These are phyloP conservation scores for Drosophila neoperkinsi DNA, from an alignment of 2,888 invertebrate genomes.

Conservation along the genomic window DNA sequence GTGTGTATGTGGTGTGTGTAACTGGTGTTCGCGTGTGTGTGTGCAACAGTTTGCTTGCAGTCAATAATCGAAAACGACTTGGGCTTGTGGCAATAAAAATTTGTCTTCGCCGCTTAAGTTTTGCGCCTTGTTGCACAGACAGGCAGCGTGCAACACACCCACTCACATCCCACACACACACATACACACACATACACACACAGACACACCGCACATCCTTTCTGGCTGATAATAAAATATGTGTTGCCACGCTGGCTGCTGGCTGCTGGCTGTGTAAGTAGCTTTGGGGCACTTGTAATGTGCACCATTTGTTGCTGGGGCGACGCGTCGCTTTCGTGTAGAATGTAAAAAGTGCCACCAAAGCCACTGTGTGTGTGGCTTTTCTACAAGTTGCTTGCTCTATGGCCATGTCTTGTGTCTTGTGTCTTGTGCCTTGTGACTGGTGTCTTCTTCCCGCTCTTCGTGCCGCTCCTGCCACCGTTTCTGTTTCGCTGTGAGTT, in stretches of 20 bases:
- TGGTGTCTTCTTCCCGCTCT: neutral
- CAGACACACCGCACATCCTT: slow-evolving; percentile 13
- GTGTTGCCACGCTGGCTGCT: slow-evolving; percentile 53
- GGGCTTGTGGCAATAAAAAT: slow-evolving; percentile 73
- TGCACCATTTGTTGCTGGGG: slow-evolving; percentile 62
- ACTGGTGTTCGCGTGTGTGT: slow-evolving; percentile 8
- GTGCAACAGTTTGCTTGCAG: slow-evolving; percentile 73
- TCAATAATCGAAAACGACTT: slow-evolving; percentile 74
- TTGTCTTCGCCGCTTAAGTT: slow-evolving; percentile 74
- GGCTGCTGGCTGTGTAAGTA: slow-evolving; percentile 52
- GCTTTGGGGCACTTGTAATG: slow-evolving; percentile 65
- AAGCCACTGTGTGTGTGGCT: slow-evolving; percentile 52
- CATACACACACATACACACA: slow-evolving; percentile 1
- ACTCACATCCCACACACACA: neutral
- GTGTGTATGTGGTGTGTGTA: slow-evolving; percentile 12
- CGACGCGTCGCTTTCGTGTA: slow-evolving; percentile 10
- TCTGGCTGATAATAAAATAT: slow-evolving; percentile 63
- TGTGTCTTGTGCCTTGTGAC: slow-evolving; percentile 5
- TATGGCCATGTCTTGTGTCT: slow-evolving; percentile 30
- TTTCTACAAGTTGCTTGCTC: slow-evolving; percentile 43
- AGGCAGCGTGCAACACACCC: slow-evolving; percentile 14
- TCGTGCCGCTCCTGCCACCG: neutral
- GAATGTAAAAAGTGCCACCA: slow-evolving; percentile 58
- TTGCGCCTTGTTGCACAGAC: slow-evolving; percentile 75
- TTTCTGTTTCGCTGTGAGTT: slow-evolving; percentile 56